Conservation (phyloP, 2,113 vertebrate genomes). For the Hiodon tergisus region DNA sequence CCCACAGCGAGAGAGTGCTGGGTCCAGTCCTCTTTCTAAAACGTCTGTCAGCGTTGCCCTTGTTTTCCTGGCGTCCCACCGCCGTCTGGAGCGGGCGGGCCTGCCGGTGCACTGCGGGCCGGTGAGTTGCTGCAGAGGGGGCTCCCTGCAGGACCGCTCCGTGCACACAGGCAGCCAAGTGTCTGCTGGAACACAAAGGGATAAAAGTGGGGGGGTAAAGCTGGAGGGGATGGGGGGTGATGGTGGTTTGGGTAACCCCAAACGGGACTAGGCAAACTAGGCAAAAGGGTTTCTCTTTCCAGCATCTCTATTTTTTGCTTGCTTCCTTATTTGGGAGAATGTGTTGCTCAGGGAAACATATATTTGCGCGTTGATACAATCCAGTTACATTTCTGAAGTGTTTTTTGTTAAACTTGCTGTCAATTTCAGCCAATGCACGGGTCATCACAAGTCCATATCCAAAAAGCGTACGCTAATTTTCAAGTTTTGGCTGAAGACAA, state of each 20-base stretch:
- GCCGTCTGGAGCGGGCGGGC: constrained; percentile 22
- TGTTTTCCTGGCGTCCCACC: constrained; percentile 28
- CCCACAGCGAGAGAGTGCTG: constrained; percentile 5
- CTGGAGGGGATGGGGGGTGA: constrained; percentile 4
- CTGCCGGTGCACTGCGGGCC: not conserved
- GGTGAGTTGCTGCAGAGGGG: not conserved
- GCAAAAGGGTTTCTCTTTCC: too few relatives aligned
- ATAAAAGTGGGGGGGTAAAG: not conserved
- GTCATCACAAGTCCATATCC: not conserved
- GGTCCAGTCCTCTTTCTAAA: constrained; percentile 19
- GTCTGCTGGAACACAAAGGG: constrained; percentile 34
- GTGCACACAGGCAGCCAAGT: constrained; percentile 18
- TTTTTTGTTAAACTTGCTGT: too few relatives aligned
- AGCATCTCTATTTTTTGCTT: too few relatives aligned
- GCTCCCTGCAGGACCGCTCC: not conserved
- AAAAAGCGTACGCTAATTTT: not conserved
- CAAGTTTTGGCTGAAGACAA: constrained; percentile 1
- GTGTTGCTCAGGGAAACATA: too few relatives aligned
- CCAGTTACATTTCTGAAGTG: too few relatives aligned
- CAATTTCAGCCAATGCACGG: too few relatives aligned
- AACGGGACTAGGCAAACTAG: not conserved
- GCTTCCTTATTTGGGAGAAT: too few relatives aligned
- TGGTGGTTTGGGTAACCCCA: not conserved
- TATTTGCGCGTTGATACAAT: too few relatives aligned
- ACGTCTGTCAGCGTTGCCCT: constrained; percentile 28